Evolutionary conservation across 2,888 invertebrate genomes (phyloP).

Genomic region (Caenorhabditis sp.): DNA sequence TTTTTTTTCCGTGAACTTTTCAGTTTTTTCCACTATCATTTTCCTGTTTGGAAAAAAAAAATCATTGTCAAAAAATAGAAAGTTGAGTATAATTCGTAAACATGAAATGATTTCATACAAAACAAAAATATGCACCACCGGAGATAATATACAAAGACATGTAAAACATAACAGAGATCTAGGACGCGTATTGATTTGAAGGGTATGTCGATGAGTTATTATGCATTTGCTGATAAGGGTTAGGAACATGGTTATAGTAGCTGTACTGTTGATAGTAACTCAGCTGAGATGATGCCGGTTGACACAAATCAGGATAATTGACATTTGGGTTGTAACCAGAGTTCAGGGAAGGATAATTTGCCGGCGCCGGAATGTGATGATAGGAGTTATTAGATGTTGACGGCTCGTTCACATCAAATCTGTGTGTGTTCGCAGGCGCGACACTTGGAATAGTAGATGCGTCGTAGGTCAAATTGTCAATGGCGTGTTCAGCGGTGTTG

Average conservation of each 20-base stretch:
- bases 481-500: conserved; percentile 24
- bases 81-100: not conserved
- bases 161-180: not conserved
- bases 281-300: conserved; percentile 10
- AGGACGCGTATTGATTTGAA: not conserved
- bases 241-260: not conserved
- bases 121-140: not conserved
- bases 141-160: not conserved
- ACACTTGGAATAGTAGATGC: conserved; percentile 10
- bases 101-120: not conserved
- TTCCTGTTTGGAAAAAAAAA: too few species aligned
- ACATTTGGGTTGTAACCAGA: conserved; percentile 31
- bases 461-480: conserved; percentile 23
- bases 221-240: not conserved
- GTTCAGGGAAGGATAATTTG: conserved; percentile 19
- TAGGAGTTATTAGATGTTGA: conserved; percentile 5
- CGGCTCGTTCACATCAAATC: not conserved
- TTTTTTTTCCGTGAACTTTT: not conserved
- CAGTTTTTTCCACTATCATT: not conserved
- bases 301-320: conserved; percentile 29
- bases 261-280: not conserved
- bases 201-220: not conserved
- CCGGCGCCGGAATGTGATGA: conserved; percentile 26
- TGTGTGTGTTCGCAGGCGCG: not conserved
- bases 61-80: not conserved